Evolutionary conservation across 2,113 vertebrate species (phyloP), one percentile per base, ranked within the genome.

Genomic region (Notiomystis cincta): DNA sequence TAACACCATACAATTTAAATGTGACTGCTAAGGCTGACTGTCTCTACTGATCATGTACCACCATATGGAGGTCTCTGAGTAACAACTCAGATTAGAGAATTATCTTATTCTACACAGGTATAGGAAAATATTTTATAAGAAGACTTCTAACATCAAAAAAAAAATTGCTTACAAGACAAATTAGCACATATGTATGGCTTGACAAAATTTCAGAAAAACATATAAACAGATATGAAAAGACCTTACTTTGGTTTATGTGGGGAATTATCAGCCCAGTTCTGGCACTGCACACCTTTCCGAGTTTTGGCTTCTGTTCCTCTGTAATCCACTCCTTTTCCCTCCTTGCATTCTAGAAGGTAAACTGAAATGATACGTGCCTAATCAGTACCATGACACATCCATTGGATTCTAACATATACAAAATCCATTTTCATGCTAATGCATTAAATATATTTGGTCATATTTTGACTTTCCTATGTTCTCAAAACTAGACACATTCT

Each of bases 161-260:
- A 4, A 40, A 73, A 14, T 31, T 18, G 9, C 23, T 64, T 66
- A 11, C 40, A 35, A 54, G 27, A 53, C 11, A 54, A 69, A 54
- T 65, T 57, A 80, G 21, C n/a, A 44, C 8, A 23, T 42, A 44
- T 7, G 48, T 42, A 72, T 51, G 11, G 14, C n/a, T 69, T 69
- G 57, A 61, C 6, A 82, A 71, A 72, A 53, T 23, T 69, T 82
- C 38, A 72, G 28, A 61, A 73, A 80, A 82, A 35, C 25, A 47
- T 21, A 65, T 19, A 60, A 87, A 56, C 4, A 21, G n/a, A 66
- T 11, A 50, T 0, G 0, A 72, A 90, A 94, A 69, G 15, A 15
- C 6, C 94, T 89, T 98, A 99, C 99, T 98, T 99, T 38, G 99
- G 98, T 53, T 70, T 96, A 93, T 99, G 99, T 23, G 99, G 99